Conservation (phyloP, 2,797 vertebrate genomes). For the Clamator glandarius region DNA sequence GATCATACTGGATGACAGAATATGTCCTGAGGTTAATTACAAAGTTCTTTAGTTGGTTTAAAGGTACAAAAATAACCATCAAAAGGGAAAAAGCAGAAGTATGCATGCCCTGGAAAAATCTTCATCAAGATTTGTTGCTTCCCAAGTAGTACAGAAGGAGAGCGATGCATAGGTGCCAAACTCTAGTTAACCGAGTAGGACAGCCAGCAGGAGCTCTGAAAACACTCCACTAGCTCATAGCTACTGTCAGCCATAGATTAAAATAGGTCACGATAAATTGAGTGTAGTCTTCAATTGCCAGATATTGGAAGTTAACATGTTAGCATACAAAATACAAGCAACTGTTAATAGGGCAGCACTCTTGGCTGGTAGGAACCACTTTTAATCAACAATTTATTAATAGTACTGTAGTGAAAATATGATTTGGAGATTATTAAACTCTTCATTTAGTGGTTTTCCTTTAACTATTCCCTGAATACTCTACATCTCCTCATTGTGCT, state of each 20-base stretch:
- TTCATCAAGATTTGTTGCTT: background rate
- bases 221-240: background rate
- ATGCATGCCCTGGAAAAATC: background rate
- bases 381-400: background rate
- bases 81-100: background rate
- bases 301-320: too few relatives aligned
- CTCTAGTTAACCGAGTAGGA: background rate
- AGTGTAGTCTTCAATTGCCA: background rate
- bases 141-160: background rate
- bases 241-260: background rate
- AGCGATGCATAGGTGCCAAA: background rate
- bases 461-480: background rate
- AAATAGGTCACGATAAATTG: background rate
- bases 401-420: background rate
- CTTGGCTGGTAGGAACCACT: background rate
- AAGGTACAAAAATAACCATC: background rate
- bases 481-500: background rate
- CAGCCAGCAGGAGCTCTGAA: background rate
- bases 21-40: background rate
- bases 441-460: background rate
- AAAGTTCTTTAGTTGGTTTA: background rate
- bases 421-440: background rate
- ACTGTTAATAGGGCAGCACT: too few relatives aligned
- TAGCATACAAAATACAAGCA: too few relatives aligned
- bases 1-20: background rate